A percentile compares a stretch with the other conserved stretches of the same genome.
These are phyloP conservation scores for Hyphantria cunea DNA, from an alignment of 1,140 invertebrate species.

Conservation along the genomic window DNA sequence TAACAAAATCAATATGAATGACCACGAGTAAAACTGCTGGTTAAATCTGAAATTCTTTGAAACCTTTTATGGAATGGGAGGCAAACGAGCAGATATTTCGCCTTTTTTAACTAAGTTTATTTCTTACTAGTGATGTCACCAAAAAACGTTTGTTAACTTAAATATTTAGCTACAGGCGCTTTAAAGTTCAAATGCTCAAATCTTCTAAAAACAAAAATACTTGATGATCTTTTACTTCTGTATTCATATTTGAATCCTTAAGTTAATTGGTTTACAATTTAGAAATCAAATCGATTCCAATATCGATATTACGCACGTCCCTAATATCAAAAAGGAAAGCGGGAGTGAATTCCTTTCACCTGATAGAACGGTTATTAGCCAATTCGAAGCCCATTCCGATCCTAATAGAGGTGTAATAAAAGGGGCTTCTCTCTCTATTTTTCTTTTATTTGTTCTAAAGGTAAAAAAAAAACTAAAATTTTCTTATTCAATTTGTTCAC, in stretches of 20 bases:
- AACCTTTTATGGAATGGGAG: too few species aligned
- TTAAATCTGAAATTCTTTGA: too few species aligned
- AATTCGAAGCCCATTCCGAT: constrained; percentile 75
- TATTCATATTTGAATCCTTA: background rate
- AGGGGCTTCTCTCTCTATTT: constrained; percentile 62
- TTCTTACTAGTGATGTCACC: too few species aligned
- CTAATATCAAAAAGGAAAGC: constrained; percentile 56
- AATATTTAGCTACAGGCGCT: too few species aligned
- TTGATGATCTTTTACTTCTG: background rate
- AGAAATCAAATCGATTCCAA: background rate
- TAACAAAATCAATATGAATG: too few species aligned
- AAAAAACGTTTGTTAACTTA: too few species aligned
- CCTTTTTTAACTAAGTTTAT: too few species aligned
- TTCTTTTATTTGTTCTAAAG: constrained; percentile 67
- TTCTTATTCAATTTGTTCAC: constrained; percentile 74
- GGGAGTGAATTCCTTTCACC: constrained; percentile 80
- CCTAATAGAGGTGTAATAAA: constrained; percentile 80
- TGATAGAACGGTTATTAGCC: constrained; percentile 80
- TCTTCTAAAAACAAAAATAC: background rate
- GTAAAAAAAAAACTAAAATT: constrained; percentile 60
- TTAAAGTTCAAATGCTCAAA: background rate
- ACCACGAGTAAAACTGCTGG: too few species aligned
- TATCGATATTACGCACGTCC: constrained; percentile 28
- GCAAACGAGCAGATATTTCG: too few species aligned
- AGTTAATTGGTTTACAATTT: background rate